Conservation (phyloP, 2,888 invertebrate genomes). For the Cataglyphis cursor region DNA sequence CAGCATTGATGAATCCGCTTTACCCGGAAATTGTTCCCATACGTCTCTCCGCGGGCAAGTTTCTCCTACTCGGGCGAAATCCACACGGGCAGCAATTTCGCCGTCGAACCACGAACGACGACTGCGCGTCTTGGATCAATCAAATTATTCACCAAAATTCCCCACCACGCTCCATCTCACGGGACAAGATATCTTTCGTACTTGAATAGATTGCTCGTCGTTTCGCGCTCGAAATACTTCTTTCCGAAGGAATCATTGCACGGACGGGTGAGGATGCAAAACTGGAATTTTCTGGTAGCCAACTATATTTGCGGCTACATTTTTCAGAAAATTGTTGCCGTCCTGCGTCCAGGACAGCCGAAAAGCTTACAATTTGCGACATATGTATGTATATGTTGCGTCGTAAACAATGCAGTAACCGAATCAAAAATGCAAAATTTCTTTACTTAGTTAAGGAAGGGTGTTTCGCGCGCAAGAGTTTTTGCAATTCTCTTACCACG, state of each 20-base stretch:
- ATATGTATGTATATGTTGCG: neutral
- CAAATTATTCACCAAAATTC: slow-evolving; percentile 67
- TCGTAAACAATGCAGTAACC: slow-evolving; percentile 39
- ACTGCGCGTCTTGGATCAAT: slow-evolving; percentile 52
- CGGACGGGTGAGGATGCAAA: slow-evolving; percentile 32
- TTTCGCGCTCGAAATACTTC: slow-evolving; percentile 44
- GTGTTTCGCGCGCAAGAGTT: neutral
- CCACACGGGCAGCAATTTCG: slow-evolving; percentile 60
- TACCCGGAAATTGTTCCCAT: slow-evolving; percentile 82
- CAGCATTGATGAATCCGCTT: slow-evolving; percentile 83
- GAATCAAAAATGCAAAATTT: slow-evolving; percentile 24
- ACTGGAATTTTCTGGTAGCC: slow-evolving; percentile 42
- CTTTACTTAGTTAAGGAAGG: slow-evolving; percentile 16
- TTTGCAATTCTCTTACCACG: slow-evolving; percentile 36
- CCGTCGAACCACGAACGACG: slow-evolving; percentile 64
- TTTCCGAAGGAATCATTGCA: slow-evolving; percentile 36
- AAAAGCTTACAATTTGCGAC: slow-evolving; percentile 19
- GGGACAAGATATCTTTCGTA: slow-evolving; percentile 50
- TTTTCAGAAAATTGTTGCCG: slow-evolving; percentile 35
- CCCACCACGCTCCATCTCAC: neutral
- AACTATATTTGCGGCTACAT: slow-evolving; percentile 26
- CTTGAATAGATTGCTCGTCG: slow-evolving; percentile 34
- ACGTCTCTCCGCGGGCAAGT: slow-evolving; percentile 77
- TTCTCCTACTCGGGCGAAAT: slow-evolving; percentile 67
- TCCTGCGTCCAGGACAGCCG: neutral